Evolutionary conservation across 2,113 vertebrate genomes (phyloP).

Genomic region (Cathartes aura): DNA sequence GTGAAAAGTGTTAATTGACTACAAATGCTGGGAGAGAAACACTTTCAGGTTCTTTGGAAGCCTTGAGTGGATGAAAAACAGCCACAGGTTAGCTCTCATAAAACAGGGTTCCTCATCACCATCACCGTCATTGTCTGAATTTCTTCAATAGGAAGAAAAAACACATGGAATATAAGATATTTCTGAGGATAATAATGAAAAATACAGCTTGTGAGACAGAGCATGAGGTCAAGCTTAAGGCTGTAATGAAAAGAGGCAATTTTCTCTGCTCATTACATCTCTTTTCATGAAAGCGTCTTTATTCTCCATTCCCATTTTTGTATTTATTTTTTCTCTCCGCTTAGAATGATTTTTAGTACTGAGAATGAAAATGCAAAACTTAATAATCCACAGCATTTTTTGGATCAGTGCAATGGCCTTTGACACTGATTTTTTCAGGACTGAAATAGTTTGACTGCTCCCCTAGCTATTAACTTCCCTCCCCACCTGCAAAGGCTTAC

Average conservation of each 20-base stretch:
- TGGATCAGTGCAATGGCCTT: neutral
- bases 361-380: neutral
- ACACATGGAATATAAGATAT: slow-evolving; percentile 5
- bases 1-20: slow-evolving; percentile 29
- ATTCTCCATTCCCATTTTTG: neutral
- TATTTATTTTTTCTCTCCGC: slow-evolving; percentile 16
- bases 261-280: slow-evolving; percentile 26
- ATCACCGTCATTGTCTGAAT: neutral
- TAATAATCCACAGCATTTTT: neutral
- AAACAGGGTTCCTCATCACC: neutral
- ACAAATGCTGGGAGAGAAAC: neutral
- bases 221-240: slow-evolving; percentile 15
- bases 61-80: neutral
- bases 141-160: slow-evolving; percentile 22
- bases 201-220: slow-evolving; percentile 15
- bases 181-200: slow-evolving; percentile 35
- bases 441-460: neutral
- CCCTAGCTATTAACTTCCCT: neutral
- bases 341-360: neutral
- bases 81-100: neutral
- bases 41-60: neutral
- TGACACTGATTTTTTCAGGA: neutral
- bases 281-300: slow-evolving; percentile 11
- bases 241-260: slow-evolving; percentile 46
- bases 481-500: neutral